Evolutionary conservation across 2,888 invertebrate genomes (phyloP).

Genomic region (Pyrrhosoma nymphula): DNA sequence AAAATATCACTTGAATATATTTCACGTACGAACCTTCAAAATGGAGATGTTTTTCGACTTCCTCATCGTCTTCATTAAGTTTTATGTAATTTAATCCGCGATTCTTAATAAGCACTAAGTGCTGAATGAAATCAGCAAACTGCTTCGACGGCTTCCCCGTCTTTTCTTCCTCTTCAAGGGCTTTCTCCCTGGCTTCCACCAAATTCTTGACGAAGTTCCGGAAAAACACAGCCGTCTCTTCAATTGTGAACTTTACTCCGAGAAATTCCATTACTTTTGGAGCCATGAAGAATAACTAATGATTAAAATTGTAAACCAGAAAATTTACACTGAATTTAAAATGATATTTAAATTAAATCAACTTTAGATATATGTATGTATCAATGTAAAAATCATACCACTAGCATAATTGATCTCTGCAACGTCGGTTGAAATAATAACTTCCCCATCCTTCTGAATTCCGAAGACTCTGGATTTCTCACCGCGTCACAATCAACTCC

Average conservation of each 20-base stretch:
- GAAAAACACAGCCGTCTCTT: constrained; percentile 35
- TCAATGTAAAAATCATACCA: background rate
- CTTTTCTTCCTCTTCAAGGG: constrained; percentile 40
- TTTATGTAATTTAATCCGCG: background rate
- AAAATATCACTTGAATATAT: no score
- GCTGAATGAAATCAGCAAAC: constrained; percentile 42
- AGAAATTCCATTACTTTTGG: constrained; percentile 33
- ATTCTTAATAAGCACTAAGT: constrained; percentile 17
- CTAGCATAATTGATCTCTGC: constrained; percentile 25
- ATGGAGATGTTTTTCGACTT: background rate
- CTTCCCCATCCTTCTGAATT: constrained; percentile 71
- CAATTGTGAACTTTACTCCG: background rate
- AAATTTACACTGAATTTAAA: no score
- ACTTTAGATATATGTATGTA: background rate
- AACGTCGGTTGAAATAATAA: constrained; percentile 69
- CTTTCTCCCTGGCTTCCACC: constrained; percentile 29
- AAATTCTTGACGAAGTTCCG: constrained; percentile 41
- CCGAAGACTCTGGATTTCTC: constrained; percentile 70
- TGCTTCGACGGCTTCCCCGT: background rate
- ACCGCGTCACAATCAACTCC: constrained; percentile 71
- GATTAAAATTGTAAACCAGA: constrained; percentile 62
- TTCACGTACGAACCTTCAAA: background rate
- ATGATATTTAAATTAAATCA: background rate
- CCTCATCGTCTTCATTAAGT: background rate
- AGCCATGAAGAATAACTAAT: background rate